Percentiles rank a stretch among this genome's conserved stretches.
phyloP scores from a whole-genome alignment of 92 coral and sea anemone species.

The Desmophyllum pertusum region DNA sequence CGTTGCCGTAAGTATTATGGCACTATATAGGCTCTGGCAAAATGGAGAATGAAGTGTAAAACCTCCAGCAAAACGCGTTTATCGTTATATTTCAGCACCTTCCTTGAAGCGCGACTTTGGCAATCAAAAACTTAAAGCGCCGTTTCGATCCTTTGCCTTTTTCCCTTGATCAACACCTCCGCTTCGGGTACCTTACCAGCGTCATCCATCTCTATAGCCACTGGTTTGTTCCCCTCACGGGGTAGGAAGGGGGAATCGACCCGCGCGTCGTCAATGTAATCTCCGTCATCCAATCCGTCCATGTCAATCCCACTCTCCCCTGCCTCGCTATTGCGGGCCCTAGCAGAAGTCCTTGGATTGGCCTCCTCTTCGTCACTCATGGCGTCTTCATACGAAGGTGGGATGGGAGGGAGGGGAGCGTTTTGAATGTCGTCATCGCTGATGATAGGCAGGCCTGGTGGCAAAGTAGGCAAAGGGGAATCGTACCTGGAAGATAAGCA shows the following conservation, averaged over 20 bases:
- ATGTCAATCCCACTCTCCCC: conserved; percentile 49
- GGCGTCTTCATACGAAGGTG: conserved; percentile 64
- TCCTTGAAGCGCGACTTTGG: background rate
- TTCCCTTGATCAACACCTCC: conserved; percentile 8
- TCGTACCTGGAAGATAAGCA: conserved; percentile 18
- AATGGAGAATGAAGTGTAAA: background rate
- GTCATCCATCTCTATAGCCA: conserved; percentile 18
- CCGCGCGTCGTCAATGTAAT: conserved; percentile 19
- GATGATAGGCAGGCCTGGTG: conserved; percentile 14
- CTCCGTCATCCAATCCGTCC: conserved; percentile 32
- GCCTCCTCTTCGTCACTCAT: conserved; percentile 9
- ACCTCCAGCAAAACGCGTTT: background rate
- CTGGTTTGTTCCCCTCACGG: conserved; percentile 18
- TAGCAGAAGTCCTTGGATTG: background rate
- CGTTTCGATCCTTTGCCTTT: conserved; percentile 5
- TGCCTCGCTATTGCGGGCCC: conserved; percentile 34
- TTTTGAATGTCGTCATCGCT: conserved; percentile 30
- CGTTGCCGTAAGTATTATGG: no score
- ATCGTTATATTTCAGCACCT: background rate
- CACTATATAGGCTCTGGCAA: no score
- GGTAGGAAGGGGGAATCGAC: conserved; percentile 26
- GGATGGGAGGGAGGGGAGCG: conserved; percentile 44
- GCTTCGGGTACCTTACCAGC: conserved; percentile 14
- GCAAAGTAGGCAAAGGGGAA: conserved; percentile 38
- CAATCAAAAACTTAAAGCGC: background rate